These are phyloP conservation scores for Pocillopora meandrina DNA, from an alignment of 92 coral and sea anemone species.

Conservation along the genomic window DNA sequence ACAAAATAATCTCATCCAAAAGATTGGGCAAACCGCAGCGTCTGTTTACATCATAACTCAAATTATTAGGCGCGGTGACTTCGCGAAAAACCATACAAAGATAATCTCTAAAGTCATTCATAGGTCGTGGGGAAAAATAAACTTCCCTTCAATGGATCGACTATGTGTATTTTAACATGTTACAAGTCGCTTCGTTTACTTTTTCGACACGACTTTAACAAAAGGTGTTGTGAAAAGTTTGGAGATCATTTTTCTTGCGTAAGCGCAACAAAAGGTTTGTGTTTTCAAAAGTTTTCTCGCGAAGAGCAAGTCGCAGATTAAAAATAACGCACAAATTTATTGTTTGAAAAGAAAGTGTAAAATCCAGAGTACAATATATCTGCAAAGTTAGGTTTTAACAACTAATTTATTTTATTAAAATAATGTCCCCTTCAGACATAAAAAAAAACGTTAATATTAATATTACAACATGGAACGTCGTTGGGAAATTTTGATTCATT, in stretches of 20 bases:
- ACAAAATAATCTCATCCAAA: slow-evolving; percentile 28
- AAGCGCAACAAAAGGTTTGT: neutral
- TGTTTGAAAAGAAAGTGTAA: neutral
- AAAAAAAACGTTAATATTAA: neutral
- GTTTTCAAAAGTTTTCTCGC: neutral
- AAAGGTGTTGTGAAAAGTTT: slow-evolving; percentile 15
- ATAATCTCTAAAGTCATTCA: slow-evolving; percentile 28
- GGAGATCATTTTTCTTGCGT: slow-evolving; percentile 3
- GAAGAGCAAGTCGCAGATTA: neutral
- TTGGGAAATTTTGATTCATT: neutral
- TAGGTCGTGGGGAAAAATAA: neutral
- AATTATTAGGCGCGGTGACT: slow-evolving; percentile 28
- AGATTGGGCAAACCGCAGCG: slow-evolving; percentile 40
- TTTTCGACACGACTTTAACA: slow-evolving; percentile 16
- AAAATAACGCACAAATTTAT: neutral
- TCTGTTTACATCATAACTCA: slow-evolving; percentile 36
- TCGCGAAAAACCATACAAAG: neutral
- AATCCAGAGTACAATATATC: neutral
- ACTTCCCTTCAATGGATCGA: slow-evolving; percentile 17
- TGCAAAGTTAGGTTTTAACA: neutral
- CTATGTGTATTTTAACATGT: slow-evolving; percentile 42
- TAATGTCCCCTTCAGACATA: neutral
- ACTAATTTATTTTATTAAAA: neutral
- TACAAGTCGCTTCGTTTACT: slow-evolving; percentile 27
- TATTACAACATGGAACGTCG: neutral